Evolutionary conservation across 2,113 vertebrate species (phyloP).

Genomic region (Onychorhynchus coronatus): DNA sequence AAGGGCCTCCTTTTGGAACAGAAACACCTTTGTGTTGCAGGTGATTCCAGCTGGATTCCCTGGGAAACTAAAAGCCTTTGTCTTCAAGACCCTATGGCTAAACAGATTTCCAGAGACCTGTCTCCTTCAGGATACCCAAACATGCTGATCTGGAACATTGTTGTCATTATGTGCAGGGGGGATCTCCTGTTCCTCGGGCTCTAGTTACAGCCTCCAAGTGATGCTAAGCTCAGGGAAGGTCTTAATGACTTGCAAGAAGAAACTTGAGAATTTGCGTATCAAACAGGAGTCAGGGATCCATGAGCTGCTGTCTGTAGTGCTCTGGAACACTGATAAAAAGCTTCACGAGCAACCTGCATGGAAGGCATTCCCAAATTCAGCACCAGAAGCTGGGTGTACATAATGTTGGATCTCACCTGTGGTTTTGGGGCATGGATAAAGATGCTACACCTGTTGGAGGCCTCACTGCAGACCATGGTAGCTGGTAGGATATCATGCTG

Average conservation of each 20-base stretch:
- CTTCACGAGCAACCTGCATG: not conserved
- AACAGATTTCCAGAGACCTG: not conserved
- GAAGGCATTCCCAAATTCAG: not conserved
- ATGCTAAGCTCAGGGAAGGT: not conserved
- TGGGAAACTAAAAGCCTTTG: not conserved
- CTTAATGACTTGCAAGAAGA: not conserved
- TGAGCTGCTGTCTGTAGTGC: not conserved
- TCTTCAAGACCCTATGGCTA: not conserved
- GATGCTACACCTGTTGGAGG: not conserved
- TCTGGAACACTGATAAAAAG: not conserved
- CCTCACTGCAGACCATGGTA: too few species aligned
- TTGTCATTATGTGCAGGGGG: not conserved
- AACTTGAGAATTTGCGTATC: not conserved
- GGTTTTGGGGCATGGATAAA: not conserved
- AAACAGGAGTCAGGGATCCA: not conserved
- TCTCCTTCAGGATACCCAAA: not conserved
- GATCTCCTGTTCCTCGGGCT: not conserved
- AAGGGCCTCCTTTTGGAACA: not conserved
- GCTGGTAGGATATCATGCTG: not conserved
- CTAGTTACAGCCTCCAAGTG: not conserved
- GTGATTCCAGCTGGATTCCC: not conserved
- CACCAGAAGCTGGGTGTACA: not conserved
- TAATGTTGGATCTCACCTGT: not conserved
- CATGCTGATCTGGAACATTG: not conserved
- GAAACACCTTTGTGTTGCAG: constrained; percentile 8